These are phyloP conservation scores for Centropyge bicolor DNA, from an alignment of 2,797 vertebrate species.

Conservation along the genomic window DNA sequence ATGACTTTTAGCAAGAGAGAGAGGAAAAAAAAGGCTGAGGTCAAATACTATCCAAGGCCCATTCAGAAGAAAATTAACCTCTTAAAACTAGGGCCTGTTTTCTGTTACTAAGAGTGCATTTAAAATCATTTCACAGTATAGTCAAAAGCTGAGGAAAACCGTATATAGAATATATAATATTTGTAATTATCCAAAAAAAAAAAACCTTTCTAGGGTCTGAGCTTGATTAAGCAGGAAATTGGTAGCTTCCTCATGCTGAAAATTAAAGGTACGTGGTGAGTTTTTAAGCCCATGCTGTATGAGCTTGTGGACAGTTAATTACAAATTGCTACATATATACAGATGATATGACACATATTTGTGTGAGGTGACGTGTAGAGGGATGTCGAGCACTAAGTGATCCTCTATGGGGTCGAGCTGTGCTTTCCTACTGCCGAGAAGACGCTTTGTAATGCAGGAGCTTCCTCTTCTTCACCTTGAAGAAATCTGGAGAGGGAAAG, in stretches of 20 bases:
- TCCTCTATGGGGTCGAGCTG: conserved; percentile 18
- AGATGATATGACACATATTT: conserved; percentile 56
- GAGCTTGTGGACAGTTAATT: conserved; percentile 69
- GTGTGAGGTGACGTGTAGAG: conserved; percentile 60
- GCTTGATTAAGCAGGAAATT: conserved; percentile 42
- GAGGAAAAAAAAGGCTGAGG: conserved; percentile 32
- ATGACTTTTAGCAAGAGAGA: conserved; percentile 51
- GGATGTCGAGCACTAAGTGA: conserved; percentile 40
- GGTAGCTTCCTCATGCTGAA: conserved; percentile 76
- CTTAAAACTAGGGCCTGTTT: conserved; percentile 37
- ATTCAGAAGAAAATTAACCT: conserved; percentile 37
- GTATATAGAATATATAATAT: conserved; percentile 55
- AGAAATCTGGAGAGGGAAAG: conserved; percentile 80
- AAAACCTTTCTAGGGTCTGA: conserved; percentile 49
- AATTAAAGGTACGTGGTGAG: conserved; percentile 47
- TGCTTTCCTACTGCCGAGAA: conserved; percentile 71
- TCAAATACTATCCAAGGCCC: conserved; percentile 43
- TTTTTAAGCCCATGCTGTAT: conserved; percentile 58
- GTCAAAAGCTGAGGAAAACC: conserved; percentile 63
- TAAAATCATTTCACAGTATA: conserved; percentile 83
- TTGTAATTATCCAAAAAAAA: conserved; percentile 41
- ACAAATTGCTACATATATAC: conserved; percentile 76
- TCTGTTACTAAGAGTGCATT: conserved; percentile 75
- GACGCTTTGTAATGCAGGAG: conserved; percentile 76
- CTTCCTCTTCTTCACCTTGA: conserved; percentile 82